Evolutionary conservation across 2,888 invertebrate genomes (phyloP).

Genomic region (Lasius fuliginosus): DNA sequence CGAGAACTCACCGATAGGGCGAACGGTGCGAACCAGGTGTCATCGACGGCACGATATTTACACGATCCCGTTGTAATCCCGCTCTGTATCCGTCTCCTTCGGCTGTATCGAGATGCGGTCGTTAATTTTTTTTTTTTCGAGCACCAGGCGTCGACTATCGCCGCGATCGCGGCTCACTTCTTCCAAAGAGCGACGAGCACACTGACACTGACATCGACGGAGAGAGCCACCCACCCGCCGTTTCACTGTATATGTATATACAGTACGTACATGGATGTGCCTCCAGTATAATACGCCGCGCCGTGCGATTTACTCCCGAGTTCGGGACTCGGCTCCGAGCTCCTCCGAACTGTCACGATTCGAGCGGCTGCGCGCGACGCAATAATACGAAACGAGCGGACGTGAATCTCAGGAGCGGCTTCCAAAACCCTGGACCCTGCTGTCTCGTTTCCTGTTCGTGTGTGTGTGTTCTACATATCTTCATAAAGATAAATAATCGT

Average conservation of each 20-base stretch:
- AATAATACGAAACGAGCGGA: not conserved
- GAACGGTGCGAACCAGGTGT: not conserved
- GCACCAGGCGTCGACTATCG: slow-evolving; percentile 39
- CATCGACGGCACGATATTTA: not conserved
- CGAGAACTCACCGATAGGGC: not conserved
- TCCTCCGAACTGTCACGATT: slow-evolving; percentile 18
- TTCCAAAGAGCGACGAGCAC: slow-evolving; percentile 1
- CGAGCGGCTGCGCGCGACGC: not conserved
- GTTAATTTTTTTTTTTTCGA: slow-evolving; percentile 36
- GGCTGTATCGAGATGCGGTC: not conserved
- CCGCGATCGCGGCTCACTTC: not conserved
- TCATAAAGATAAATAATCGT: not conserved
- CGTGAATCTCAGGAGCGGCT: not conserved
- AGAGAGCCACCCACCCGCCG: not conserved
- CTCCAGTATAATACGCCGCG: not conserved
- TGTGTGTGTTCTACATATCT: too few relatives aligned
- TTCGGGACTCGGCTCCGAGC: not conserved
- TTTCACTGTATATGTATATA: not conserved
- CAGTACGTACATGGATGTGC: not conserved
- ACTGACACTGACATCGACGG: slow-evolving; percentile 43
- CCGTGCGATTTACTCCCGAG: slow-evolving; percentile 12
- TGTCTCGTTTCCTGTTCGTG: not conserved
- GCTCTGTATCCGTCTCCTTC: not conserved
- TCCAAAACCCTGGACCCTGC: not conserved
- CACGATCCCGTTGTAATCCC: not conserved